A percentile compares a stretch with the other conserved stretches of the same genome.
phyloP scores from a whole-genome alignment of 92 coral and sea anemone species.

The Phenganax marumi region DNA sequence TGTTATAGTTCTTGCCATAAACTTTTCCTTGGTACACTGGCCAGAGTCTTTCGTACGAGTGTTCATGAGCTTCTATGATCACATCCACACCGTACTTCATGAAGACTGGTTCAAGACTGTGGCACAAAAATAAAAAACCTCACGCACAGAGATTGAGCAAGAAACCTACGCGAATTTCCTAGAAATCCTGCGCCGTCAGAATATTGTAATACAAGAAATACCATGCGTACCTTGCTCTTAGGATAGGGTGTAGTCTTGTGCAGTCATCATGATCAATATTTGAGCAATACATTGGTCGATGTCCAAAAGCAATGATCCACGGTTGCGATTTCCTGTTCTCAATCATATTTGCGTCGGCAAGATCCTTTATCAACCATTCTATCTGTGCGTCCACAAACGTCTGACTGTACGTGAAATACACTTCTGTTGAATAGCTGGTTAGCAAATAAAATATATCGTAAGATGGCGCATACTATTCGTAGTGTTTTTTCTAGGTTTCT shows the following conservation, averaged over 20 bases:
- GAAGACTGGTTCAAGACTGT: constrained; percentile 71
- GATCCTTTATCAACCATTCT: constrained; percentile 64
- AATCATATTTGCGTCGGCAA: constrained; percentile 65
- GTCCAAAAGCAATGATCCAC: constrained; percentile 79
- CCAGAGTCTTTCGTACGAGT: constrained; percentile 83
- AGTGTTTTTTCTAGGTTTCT: not conserved
- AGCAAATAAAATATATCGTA: not conserved
- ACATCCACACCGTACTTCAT: constrained; percentile 78
- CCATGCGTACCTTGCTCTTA: constrained; percentile 61
- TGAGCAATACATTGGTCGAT: constrained; percentile 83
- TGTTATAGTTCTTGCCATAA: constrained; percentile 61
- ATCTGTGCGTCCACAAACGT: constrained; percentile 54
- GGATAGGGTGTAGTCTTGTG: constrained; percentile 59
- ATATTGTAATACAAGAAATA: not conserved
- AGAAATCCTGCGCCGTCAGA: not conserved
- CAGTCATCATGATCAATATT: constrained; percentile 71
- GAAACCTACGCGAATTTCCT: not conserved
- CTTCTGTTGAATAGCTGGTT: constrained; percentile 70
- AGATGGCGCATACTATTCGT: too few species aligned
- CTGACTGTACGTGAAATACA: constrained; percentile 62
- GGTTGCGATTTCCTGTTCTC: constrained; percentile 67
- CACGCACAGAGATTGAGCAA: not conserved
- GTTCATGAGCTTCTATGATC: constrained; percentile 73
- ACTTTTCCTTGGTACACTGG: constrained; percentile 71
- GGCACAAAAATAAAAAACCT: not conserved